Percentiles rank a stretch among this genome's conserved stretches.
Evolutionary conservation across 2,797 vertebrate species (phyloP).

Genomic region (Acanthurus lineatus): DNA sequence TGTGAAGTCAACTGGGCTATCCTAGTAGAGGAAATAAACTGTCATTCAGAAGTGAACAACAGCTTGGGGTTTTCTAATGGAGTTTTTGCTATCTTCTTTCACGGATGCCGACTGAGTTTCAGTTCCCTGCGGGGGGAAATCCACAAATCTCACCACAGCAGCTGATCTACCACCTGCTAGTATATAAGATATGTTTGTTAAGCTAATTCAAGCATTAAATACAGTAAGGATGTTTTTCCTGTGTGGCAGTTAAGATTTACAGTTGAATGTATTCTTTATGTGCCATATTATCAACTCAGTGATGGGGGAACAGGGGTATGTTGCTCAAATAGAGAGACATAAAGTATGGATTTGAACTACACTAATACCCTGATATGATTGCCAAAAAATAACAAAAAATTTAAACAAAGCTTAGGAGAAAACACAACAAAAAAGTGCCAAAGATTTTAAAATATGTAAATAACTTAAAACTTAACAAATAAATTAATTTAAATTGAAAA

Average conservation of each 20-base stretch:
- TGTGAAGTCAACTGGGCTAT: slow-evolving; percentile 49
- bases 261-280: neutral
- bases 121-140: slow-evolving; percentile 73
- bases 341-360: slow-evolving; percentile 13
- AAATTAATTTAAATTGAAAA: slow-evolving; percentile 70
- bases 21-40: slow-evolving; percentile 49
- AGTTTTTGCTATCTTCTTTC: slow-evolving; percentile 62
- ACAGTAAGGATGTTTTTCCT: neutral
- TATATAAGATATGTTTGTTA: neutral
- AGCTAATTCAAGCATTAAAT: slow-evolving; percentile 11
- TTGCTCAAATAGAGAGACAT: neutral
- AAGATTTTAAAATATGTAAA: slow-evolving; percentile 73
- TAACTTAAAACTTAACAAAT: slow-evolving; percentile 78
- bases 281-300: neutral
- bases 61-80: slow-evolving; percentile 62
- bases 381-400: slow-evolving; percentile 50
- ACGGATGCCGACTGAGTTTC: slow-evolving; percentile 61
- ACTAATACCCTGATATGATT: slow-evolving; percentile 75
- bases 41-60: slow-evolving; percentile 32
- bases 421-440: slow-evolving; percentile 75
- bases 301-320: slow-evolving; percentile 1
- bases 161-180: slow-evolving; percentile 54
- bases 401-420: slow-evolving; percentile 24
- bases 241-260: neutral
- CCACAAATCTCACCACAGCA: slow-evolving; percentile 45